Base-by-base conservation (phyloP, 2,113 vertebrate species). In the Deroptyus accipitrinus region DNA sequence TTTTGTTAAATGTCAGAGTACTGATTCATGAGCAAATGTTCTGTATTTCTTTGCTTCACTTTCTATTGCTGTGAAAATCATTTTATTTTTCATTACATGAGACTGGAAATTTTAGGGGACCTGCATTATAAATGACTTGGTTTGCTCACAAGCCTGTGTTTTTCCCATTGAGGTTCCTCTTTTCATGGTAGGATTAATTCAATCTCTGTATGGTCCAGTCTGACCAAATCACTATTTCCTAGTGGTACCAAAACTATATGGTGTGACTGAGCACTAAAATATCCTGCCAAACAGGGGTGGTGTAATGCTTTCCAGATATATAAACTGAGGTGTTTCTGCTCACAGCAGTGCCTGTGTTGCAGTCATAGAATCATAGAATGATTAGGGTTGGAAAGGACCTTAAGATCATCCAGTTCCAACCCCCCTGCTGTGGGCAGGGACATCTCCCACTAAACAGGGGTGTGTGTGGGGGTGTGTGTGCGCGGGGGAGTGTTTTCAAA, bases 1-100 rank as follows among this genome's bases (percentile, higher is more conserved):
- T 67, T 83, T 90, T 57, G n/a, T 69, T 95, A 79, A 94, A 91
- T 88, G 59, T 91, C 75, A 94, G 61, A 57, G 23, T 62, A 39
- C 28, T 62, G 67, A 69, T 66, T 95, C 19, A 23, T 54, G 59
- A 67, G 57, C 7, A 1, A 79, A 62, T 41, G 19, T 54, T 75
- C 17, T 69, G 3, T 73, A 48, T 79, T 85, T 91, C 19, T 57
- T 19, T 20, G 48, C 25, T 80, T 69, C 12, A 13, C 8, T 49
- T 93, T 77, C 79, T 74, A 19, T 80, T 80, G 11, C 24, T 37
- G 6, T 51, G 5, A 23, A 91, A 90, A 44, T 59, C 6, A 59
- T 90, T 92, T 62, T 67, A 30, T 54, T 90, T 93, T 86, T 70
- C 23, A 18, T 82, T 88, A 46, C 15, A 3, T 4, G 19, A 62